A percentile compares a stretch with the other conserved stretches of the same genome.
Evolutionary conservation across 2,797 vertebrate species (phyloP).

Genomic region (Tapirus indicus): DNA sequence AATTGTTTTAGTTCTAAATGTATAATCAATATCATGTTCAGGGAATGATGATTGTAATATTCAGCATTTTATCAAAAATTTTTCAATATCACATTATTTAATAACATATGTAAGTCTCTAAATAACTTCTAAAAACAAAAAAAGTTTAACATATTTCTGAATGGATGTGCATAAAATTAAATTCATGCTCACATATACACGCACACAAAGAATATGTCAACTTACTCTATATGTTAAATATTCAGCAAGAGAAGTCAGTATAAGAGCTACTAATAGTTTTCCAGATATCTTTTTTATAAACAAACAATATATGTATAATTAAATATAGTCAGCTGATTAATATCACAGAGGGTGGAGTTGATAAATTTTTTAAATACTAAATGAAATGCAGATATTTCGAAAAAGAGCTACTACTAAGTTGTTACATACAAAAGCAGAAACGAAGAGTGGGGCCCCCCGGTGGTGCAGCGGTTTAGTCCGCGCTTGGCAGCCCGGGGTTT

Average conservation of each 20-base stretch:
- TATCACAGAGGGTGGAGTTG: not conserved
- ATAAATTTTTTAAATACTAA: not conserved
- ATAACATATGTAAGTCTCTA: not conserved
- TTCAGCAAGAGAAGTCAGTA: not conserved
- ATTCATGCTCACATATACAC: not conserved
- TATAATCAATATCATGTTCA: not conserved
- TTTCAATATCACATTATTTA: not conserved
- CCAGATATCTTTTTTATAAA: not conserved
- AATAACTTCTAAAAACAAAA: not conserved
- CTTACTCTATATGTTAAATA: not conserved
- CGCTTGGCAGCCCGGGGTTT: too few relatives aligned
- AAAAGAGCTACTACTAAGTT: not conserved
- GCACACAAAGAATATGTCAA: not conserved
- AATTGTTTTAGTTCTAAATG: slow-evolving; percentile 7
- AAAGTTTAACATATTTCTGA: not conserved
- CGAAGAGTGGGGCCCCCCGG: not conserved
- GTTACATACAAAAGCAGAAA: not conserved
- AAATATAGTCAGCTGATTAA: not conserved
- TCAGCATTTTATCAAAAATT: not conserved
- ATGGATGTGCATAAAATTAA: not conserved
- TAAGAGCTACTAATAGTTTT: not conserved
- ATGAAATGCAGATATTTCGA: not conserved
- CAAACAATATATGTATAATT: not conserved
- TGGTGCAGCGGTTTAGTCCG: too few relatives aligned
- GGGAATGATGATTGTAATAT: not conserved